A percentile compares a stretch with the other conserved stretches of the same genome.
phyloP scores from a whole-genome alignment of 2,113 vertebrate species.

The Ovibos moschatus region DNA sequence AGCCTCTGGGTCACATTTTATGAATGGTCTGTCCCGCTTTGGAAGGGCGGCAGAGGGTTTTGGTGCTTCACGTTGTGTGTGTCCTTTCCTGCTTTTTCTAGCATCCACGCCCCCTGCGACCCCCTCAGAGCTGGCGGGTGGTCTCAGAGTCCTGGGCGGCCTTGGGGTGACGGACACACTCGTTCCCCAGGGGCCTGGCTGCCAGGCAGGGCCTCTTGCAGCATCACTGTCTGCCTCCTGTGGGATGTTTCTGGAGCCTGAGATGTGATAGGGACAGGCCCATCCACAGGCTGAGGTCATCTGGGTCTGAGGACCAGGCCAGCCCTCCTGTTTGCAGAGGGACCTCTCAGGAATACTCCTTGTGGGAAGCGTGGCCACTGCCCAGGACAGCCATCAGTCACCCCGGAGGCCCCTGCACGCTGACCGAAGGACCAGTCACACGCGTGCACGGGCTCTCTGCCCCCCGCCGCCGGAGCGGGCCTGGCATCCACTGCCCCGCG shows the following conservation, averaged over 20 bases:
- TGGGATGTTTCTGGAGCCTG: neutral
- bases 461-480: fast-evolving
- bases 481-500: fast-evolving
- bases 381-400: fast-evolving
- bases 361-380: fast-evolving
- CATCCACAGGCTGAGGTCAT: fast-evolving
- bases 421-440: fast-evolving
- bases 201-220: fast-evolving
- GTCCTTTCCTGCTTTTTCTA: neutral
- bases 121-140: fast-evolving
- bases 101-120: fast-evolving
- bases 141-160: fast-evolving
- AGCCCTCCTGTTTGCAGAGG: neutral
- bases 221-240: too few species aligned
- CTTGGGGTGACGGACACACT: fast-evolving
- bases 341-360: neutral
- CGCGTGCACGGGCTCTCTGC: fast-evolving
- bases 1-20: neutral
- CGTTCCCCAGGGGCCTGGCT: neutral
- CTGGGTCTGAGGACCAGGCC: neutral
- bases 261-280: fast-evolving
- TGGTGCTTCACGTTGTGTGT: neutral
- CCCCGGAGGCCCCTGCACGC: neutral
- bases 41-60: slow-evolving; percentile 47
- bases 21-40: slow-evolving; percentile 25